Evolutionary conservation across 2,797 vertebrate species (phyloP), one percentile per base, ranked within the genome.

Genomic region (Antennarius maculatus): DNA sequence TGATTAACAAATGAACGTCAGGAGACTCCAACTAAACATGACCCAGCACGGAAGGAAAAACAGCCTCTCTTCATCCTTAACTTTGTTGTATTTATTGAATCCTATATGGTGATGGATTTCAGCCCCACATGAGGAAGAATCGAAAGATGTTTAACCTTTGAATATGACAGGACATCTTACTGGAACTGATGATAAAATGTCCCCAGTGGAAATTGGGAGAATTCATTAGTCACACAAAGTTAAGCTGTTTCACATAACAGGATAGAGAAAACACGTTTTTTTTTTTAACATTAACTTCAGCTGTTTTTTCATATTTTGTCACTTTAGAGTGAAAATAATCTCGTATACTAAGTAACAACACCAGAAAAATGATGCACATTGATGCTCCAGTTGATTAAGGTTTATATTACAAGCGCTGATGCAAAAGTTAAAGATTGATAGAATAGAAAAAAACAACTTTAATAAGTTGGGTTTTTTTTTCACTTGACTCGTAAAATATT

Each of bases 1-100:
- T 81, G 52, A 76, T 88, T 54, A 75, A 54, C 64, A n/a, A 79
- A 78, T 79, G 62, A 66, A 29, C 64, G 80, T 88, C 86, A 85
- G 77, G 77, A 75, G 86, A 88, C 82, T 67, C 54, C 6, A 57
- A 23, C 0, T 7, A 47, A 54, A 65, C 62, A 54, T 17, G 61
- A 76, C 69, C 17, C 18, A 51, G 43, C 28, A 58, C 34, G 45
- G 60, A 16, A 6, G 49, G 62, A 50, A 56, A 55, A 73, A 52
- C 18, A 18, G 23, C 11, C 23, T 65, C 49, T 47, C 42, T 53
- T 54, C 28, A 18, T 66, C 34, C 13, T 13, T 31, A 52, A 17
- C 53, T 34, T 61, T 23, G 23, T 23, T 49, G n/a, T 18, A 34
- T 64, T 54, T 51, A 65, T 52, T 39, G 29, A 7, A 69, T 58